These are phyloP conservation scores for Bagarius yarrelli DNA, from an alignment of 2,113 vertebrate species.

Conservation along the genomic window DNA sequence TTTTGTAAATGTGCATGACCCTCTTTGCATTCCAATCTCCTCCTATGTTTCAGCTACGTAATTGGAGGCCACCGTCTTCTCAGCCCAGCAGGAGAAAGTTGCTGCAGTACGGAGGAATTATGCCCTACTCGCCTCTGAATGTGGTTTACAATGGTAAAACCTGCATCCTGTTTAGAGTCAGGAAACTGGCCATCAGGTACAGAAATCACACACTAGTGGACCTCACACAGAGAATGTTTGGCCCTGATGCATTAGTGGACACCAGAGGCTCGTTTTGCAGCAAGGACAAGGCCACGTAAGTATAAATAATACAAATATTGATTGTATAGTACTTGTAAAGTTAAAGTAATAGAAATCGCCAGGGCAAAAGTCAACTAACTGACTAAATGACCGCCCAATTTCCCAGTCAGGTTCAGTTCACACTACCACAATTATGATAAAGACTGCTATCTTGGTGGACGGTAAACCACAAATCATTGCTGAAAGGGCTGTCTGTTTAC, in stretches of 20 bases:
- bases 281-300: conserved; percentile 84
- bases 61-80: conserved; percentile 63
- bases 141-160: conserved; percentile 80
- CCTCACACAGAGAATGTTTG: conserved; percentile 80
- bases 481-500: no score
- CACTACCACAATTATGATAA: no score
- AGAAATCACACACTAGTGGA: conserved; percentile 88
- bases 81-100: conserved; percentile 67
- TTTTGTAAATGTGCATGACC: no score
- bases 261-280: conserved; percentile 84
- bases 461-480: no score
- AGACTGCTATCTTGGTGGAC: no score
- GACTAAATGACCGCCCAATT: background rate
- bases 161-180: conserved; percentile 93
- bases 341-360: background rate
- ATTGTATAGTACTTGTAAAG: background rate
- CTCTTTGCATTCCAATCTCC: conserved; percentile 41
- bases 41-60: conserved; percentile 73
- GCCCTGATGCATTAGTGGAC: conserved; percentile 76
- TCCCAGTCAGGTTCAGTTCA: no score
- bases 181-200: conserved; percentile 83
- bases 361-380: background rate
- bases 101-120: conserved; percentile 68
- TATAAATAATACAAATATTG: background rate
- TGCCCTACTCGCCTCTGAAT: conserved; percentile 75